These are phyloP conservation scores for Malacoctenus gilli DNA, from an alignment of 2,797 vertebrate species.

Conservation along the genomic window DNA sequence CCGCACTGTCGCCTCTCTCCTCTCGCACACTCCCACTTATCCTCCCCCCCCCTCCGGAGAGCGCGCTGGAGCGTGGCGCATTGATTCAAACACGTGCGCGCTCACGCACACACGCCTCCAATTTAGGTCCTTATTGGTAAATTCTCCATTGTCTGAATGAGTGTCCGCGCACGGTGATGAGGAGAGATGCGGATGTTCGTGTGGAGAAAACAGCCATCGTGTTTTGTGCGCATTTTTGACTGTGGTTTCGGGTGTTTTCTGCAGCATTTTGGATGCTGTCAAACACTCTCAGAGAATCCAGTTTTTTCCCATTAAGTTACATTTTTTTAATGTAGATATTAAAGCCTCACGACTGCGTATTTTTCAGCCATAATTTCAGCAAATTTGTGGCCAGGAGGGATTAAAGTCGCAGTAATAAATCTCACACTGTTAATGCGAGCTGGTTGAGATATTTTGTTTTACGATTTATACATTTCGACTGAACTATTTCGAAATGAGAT, in stretches of 20 bases:
- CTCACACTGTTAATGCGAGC: constrained; percentile 1
- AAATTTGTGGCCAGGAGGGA: too few species aligned
- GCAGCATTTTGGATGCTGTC: background rate
- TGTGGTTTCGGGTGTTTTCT: too few species aligned
- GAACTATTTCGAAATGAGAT: too few species aligned
- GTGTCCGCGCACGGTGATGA: too few species aligned
- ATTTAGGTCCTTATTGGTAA: constrained; percentile 24
- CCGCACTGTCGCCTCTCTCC: constrained; percentile 64
- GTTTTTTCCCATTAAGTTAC: too few species aligned
- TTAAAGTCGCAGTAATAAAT: background rate
- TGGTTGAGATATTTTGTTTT: too few species aligned
- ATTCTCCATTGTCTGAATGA: constrained; percentile 34
- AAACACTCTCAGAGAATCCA: too few species aligned
- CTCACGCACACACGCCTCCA: constrained; percentile 13
- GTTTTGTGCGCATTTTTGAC: background rate
- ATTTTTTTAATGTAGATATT: too few species aligned
- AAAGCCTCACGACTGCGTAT: too few species aligned
- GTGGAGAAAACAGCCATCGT: background rate
- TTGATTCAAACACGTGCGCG: constrained; percentile 60
- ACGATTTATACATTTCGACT: too few species aligned
- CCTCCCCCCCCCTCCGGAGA: constrained; percentile 55
- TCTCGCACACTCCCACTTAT: constrained; percentile 76
- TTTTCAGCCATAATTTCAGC: too few species aligned
- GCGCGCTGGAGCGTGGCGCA: constrained; percentile 72
- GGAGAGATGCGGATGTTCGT: background rate